These are phyloP conservation scores for Agapornis canus DNA, from an alignment of 2,797 vertebrate species.

Conservation along the genomic window DNA sequence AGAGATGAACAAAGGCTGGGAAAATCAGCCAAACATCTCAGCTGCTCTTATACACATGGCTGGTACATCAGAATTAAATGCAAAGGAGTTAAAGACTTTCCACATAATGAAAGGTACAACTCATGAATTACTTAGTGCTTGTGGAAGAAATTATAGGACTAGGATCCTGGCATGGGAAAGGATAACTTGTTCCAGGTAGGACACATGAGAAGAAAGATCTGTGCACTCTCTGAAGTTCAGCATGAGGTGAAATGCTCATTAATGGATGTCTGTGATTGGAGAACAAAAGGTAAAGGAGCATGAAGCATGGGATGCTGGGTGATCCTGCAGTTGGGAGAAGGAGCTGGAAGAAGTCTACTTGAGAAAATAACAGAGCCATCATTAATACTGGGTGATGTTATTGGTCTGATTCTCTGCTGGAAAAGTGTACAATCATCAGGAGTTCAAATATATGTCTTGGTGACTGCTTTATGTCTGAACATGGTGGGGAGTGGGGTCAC, in stretches of 20 bases:
- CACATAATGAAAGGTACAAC: neutral
- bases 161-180: neutral
- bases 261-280: neutral
- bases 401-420: neutral
- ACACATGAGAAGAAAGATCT: neutral
- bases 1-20: neutral
- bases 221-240: neutral
- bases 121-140: neutral
- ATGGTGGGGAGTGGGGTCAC: neutral
- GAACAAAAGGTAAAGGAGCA: rapidly evolving
- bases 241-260: neutral
- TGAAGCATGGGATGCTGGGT: neutral
- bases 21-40: neutral
- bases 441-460: neutral
- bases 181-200: neutral
- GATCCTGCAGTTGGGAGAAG: neutral
- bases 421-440: neutral
- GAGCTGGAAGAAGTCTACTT: neutral
- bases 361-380: neutral
- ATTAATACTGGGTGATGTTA: neutral
- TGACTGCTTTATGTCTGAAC: neutral
- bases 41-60: neutral
- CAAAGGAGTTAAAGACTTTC: neutral
- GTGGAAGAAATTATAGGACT: neutral
- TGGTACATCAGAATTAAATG: neutral